These are phyloP conservation scores for Fulica atra DNA, from an alignment of 2,113 vertebrate genomes.

Conservation along the genomic window DNA sequence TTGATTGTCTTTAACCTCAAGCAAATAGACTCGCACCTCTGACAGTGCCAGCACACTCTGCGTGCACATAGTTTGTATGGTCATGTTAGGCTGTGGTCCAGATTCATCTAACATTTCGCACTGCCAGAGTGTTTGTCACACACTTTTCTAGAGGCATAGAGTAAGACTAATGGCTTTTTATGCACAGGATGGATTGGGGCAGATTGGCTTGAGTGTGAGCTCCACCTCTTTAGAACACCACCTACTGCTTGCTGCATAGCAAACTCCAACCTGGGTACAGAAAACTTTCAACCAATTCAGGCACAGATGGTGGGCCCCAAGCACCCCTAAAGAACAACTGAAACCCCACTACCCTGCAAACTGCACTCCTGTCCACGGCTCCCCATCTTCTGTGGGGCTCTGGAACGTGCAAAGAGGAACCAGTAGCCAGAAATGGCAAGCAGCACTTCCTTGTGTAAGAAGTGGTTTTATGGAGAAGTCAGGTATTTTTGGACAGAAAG, in stretches of 20 bases:
- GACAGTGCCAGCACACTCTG: not conserved
- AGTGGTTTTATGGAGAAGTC: not conserved
- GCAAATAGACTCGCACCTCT: not conserved
- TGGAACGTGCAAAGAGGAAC: accelerated
- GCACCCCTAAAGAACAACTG: not conserved
- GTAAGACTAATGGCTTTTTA: not conserved
- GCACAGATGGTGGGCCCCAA: accelerated
- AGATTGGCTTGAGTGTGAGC: accelerated
- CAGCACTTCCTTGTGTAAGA: not conserved
- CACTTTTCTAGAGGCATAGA: not conserved
- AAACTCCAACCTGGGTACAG: accelerated
- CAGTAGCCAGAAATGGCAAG: not conserved
- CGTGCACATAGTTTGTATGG: accelerated
- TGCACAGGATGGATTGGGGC: not conserved
- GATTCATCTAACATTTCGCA: not conserved
- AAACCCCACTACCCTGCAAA: not conserved
- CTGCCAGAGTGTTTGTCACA: not conserved
- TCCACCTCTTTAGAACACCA: not conserved
- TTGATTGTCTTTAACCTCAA: not conserved
- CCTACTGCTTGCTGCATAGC: accelerated
- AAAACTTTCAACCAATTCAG: not conserved
- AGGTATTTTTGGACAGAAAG: not conserved
- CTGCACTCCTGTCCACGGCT: not conserved
- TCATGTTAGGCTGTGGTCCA: not conserved
- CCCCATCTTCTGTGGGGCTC: not conserved